Conservation (phyloP, 2,888 invertebrate species). For the Eumacrocentrus americanus region DNA sequence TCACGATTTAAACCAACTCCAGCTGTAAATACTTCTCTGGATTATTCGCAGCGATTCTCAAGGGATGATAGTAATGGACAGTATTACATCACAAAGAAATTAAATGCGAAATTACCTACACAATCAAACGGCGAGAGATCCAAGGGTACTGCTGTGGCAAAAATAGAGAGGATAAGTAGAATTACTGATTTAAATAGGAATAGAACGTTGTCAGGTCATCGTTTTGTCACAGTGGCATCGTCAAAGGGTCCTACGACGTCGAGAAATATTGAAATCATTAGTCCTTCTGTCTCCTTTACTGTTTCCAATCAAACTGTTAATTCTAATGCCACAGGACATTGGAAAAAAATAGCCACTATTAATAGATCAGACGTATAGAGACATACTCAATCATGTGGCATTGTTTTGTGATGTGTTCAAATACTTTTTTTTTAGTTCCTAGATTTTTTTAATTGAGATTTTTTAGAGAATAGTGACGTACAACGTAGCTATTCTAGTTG, state of each 20-base stretch:
- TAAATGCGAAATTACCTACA: constrained; percentile 15
- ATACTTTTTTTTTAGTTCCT: not conserved
- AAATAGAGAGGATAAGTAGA: constrained; percentile 19
- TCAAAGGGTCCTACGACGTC: not conserved
- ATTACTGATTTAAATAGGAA: not conserved
- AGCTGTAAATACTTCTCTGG: constrained; percentile 3
- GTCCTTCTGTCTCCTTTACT: not conserved
- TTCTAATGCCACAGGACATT: constrained; percentile 13
- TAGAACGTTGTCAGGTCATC: not conserved
- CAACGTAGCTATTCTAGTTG: too few relatives aligned
- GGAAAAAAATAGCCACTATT: constrained; percentile 14
- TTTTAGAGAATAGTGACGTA: too few relatives aligned
- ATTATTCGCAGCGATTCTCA: constrained; percentile 2
- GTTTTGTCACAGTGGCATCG: constrained; percentile 4
- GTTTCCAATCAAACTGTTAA: constrained; percentile 9
- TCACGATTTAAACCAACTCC: not conserved
- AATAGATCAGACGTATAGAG: not conserved
- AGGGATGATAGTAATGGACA: constrained; percentile 16
- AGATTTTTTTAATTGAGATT: not conserved
- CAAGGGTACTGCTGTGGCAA: constrained; percentile 1
- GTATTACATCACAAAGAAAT: constrained; percentile 25
- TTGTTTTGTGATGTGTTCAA: not conserved
- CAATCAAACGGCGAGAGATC: not conserved
- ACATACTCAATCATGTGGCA: not conserved
- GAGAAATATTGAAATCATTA: not conserved